These are phyloP conservation scores for Eptesicus fuscus DNA, from an alignment of 2,113 vertebrate species.

Conservation along the genomic window DNA sequence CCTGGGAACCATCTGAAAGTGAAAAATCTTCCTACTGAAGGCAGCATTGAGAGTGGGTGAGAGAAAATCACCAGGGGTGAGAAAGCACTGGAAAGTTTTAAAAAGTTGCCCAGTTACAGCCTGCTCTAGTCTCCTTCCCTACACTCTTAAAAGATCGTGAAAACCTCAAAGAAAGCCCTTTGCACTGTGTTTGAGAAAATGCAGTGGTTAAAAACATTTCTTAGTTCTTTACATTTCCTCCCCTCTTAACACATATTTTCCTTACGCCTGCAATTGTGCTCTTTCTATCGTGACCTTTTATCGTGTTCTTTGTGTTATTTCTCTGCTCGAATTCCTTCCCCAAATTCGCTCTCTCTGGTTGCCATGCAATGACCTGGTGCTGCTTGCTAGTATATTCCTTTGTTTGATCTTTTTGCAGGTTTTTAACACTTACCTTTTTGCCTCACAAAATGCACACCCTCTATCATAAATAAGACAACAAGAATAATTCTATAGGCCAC, in stretches of 20 bases:
- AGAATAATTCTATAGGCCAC: not conserved
- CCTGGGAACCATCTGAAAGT: not conserved
- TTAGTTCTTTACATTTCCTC: slow-evolving; percentile 41
- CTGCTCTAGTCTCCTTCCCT: not conserved
- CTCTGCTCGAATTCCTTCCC: slow-evolving; percentile 67
- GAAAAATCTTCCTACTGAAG: not conserved
- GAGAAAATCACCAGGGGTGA: slow-evolving; percentile 8
- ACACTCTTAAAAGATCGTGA: slow-evolving; percentile 16
- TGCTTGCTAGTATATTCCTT: slow-evolving; percentile 35
- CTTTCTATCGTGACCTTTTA: slow-evolving; percentile 67
- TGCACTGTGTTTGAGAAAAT: slow-evolving; percentile 29
- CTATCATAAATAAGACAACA: not conserved
- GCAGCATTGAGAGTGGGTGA: not conserved
- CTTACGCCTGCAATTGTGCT: slow-evolving; percentile 48
- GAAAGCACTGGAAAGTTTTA: slow-evolving; percentile 16
- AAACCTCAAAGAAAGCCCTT: slow-evolving; percentile 36
- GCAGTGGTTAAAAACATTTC: slow-evolving; percentile 43
- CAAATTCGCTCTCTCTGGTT: slow-evolving; percentile 58
- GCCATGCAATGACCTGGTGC: slow-evolving; percentile 39
- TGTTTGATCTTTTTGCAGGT: slow-evolving; percentile 60
- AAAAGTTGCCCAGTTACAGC: not conserved
- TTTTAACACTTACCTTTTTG: slow-evolving; percentile 66
- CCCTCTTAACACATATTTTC: slow-evolving; percentile 59
- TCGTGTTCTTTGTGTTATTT: slow-evolving; percentile 60
- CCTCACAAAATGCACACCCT: not conserved